phyloP scores from a whole-genome alignment of 2,113 vertebrate species.

The Spilogale gracilis region DNA sequence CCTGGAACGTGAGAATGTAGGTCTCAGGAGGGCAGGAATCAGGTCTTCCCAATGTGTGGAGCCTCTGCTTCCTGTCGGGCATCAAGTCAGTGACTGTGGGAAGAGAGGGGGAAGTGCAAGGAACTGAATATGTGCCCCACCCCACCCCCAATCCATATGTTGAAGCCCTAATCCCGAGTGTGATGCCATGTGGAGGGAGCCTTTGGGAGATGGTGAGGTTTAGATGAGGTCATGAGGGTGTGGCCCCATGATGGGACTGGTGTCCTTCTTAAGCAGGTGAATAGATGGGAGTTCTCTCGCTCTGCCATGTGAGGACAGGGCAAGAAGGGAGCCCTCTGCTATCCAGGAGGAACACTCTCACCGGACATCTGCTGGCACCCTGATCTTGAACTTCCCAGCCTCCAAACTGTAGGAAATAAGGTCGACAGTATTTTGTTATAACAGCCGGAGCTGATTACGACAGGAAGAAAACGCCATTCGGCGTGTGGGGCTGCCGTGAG shows the following conservation, averaged over 20 bases:
- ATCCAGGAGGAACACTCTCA: background rate
- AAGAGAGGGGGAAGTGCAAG: background rate
- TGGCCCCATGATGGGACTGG: background rate
- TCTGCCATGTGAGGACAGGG: fast-evolving
- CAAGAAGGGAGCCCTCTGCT: background rate
- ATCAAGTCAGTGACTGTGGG: background rate
- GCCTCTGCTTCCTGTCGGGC: background rate
- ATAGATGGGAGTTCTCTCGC: background rate
- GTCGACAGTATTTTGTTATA: background rate
- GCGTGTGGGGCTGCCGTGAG: background rate
- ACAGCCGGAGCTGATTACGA: background rate
- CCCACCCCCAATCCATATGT: fast-evolving
- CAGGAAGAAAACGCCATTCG: background rate
- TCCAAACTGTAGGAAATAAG: fast-evolving
- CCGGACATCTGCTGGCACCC: background rate
- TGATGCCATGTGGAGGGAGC: background rate
- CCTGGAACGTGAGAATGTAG: fast-evolving
- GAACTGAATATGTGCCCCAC: too few species aligned
- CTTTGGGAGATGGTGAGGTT: background rate
- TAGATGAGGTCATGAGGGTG: background rate
- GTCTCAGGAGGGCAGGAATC: background rate
- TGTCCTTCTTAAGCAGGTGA: background rate
- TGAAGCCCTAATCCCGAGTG: fast-evolving
- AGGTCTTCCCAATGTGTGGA: background rate
- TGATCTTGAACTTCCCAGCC: background rate